These are phyloP conservation scores for Microcebus murinus DNA, from an alignment of 2,113 vertebrate species.

Conservation along the genomic window DNA sequence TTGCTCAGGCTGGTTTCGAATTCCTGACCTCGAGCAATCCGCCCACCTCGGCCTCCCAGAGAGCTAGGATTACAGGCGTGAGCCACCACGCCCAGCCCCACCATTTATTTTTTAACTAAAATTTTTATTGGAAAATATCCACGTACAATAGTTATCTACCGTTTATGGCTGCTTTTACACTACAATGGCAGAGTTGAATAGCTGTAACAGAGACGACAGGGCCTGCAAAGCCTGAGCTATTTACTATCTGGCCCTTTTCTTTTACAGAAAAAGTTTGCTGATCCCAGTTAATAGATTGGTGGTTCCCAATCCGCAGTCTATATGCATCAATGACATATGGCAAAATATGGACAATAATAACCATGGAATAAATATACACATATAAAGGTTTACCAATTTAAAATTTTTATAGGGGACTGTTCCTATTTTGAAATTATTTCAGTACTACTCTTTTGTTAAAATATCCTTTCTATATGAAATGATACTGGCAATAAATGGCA, in stretches of 20 bases:
- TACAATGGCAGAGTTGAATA: neutral
- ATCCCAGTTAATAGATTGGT: neutral
- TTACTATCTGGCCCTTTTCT: neutral
- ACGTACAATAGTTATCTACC: neutral
- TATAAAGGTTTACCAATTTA: neutral
- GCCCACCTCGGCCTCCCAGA: too few relatives aligned
- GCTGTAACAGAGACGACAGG: neutral
- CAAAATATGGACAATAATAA: conserved; percentile 15
- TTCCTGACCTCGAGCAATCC: too few relatives aligned
- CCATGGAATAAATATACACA: neutral
- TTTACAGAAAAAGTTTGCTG: neutral
- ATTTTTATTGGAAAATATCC: neutral
- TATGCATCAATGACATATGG: neutral
- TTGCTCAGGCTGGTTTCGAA: too few relatives aligned
- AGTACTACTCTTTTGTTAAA: neutral
- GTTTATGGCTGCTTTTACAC: neutral
- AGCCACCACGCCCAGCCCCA: too few relatives aligned
- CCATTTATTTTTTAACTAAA: too few relatives aligned
- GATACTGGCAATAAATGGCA: neutral
- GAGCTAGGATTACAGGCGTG: too few relatives aligned
- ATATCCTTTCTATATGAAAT: neutral
- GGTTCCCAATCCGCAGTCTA: neutral
- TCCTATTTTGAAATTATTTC: neutral
- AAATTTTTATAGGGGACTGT: conserved; percentile 19
- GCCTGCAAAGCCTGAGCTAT: neutral